phyloP scores from a whole-genome alignment of 2,113 vertebrate species.

The Nestor notabilis region DNA sequence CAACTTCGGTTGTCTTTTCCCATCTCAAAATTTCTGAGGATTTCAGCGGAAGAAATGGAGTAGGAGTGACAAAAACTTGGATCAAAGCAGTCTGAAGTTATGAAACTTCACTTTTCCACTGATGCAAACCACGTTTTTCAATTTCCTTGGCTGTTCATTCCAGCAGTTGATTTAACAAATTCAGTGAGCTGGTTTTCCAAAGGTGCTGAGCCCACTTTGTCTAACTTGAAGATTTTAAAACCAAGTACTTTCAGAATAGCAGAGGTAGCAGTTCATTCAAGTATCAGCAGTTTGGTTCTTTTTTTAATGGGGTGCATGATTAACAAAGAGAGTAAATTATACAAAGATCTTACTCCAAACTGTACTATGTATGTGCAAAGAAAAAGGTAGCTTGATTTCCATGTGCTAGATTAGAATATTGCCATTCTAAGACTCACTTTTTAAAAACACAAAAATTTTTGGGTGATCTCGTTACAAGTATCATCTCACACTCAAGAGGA shows the following conservation, averaged over 20 bases:
- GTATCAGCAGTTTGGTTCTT: neutral
- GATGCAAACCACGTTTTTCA: neutral
- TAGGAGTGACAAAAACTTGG: neutral
- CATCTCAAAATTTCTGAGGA: neutral
- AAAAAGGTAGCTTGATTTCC: neutral
- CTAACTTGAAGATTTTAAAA: neutral
- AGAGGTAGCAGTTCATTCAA: neutral
- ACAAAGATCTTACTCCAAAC: neutral
- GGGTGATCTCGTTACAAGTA: neutral
- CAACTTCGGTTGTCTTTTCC: neutral
- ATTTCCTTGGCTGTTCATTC: neutral
- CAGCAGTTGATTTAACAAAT: neutral
- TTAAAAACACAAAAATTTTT: neutral
- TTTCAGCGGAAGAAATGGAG: neutral
- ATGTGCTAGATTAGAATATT: neutral
- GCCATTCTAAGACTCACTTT: neutral
- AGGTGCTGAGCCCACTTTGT: neutral
- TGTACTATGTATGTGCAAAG: neutral
- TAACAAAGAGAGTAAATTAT: neutral
- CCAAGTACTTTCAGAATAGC: neutral
- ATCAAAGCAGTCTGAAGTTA: neutral
- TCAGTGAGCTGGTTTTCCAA: neutral
- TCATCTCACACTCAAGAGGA: neutral
- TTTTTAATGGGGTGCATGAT: neutral
- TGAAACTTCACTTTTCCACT: neutral